Evolutionary conservation across 2,113 vertebrate species (phyloP).

Genomic region (Orthonyx spaldingii): DNA sequence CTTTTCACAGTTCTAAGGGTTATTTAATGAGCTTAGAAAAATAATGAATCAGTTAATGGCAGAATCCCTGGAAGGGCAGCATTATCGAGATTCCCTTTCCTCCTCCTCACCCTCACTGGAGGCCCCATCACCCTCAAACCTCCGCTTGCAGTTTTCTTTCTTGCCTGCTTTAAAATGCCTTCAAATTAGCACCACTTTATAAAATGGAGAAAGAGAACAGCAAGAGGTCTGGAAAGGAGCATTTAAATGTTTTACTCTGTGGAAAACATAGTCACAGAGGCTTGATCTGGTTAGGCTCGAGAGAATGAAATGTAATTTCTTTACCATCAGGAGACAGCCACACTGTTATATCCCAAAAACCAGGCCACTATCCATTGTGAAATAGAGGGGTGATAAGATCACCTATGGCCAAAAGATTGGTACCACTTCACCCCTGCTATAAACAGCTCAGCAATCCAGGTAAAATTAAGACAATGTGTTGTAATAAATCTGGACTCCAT

Average conservation of each 20-base stretch:
- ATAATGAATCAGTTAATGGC: constrained; percentile 51
- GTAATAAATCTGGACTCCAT: background rate
- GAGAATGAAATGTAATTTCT: background rate
- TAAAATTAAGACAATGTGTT: background rate
- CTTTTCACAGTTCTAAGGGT: constrained; percentile 49
- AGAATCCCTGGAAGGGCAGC: constrained; percentile 40
- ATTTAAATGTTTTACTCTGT: constrained; percentile 5
- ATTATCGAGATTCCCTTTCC: background rate
- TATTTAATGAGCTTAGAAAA: constrained; percentile 62
- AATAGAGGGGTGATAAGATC: background rate
- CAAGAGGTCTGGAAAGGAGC: background rate
- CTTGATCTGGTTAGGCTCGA: background rate
- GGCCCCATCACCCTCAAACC: constrained; percentile 1
- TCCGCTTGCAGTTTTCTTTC: background rate
- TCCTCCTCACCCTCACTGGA: constrained; percentile 20
- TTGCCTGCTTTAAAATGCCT: background rate
- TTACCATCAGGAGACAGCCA: background rate
- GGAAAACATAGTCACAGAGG: background rate
- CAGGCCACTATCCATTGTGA: background rate
- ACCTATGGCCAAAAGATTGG: background rate
- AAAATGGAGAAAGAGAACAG: background rate
- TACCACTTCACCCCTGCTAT: background rate
- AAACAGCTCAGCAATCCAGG: background rate
- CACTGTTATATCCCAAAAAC: background rate
- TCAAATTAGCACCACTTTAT: constrained; percentile 5